These are phyloP conservation scores for Rugalucina vietnamica DNA, from an alignment of 2,888 invertebrate species.

Conservation along the genomic window DNA sequence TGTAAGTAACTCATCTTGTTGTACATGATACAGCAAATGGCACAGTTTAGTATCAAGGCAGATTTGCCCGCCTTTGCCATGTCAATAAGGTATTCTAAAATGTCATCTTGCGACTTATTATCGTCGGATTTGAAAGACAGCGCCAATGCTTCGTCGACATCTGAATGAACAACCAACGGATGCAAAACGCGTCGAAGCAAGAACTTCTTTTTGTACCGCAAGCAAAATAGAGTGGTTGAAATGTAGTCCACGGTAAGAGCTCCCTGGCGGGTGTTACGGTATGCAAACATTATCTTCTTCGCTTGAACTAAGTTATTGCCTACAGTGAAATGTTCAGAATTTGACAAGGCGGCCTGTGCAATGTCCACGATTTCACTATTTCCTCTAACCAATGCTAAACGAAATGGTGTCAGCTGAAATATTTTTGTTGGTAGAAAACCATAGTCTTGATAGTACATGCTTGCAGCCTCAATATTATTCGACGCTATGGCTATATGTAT, in stretches of 20 bases:
- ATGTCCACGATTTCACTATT: not conserved
- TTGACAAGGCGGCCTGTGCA: not conserved
- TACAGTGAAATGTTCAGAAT: no score
- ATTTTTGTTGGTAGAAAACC: not conserved
- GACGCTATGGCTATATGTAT: not conserved
- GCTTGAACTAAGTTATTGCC: no score
- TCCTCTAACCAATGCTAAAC: not conserved
- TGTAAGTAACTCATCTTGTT: not conserved
- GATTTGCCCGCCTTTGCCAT: not conserved
- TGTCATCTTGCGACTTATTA: not conserved
- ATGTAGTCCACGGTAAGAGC: not conserved
- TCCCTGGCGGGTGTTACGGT: no score
- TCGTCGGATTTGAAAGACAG: not conserved
- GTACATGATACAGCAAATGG: not conserved
- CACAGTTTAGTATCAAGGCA: not conserved
- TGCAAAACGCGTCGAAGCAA: not conserved
- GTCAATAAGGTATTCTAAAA: not conserved
- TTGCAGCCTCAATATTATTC: not conserved
- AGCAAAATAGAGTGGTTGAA: not conserved
- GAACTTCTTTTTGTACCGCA: not conserved
- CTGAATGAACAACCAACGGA: not conserved
- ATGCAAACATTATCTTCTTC: not conserved
- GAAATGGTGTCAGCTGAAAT: not conserved
- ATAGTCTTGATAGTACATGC: not conserved
- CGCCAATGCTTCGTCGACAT: not conserved